Evolutionary conservation across 2,113 vertebrate genomes (phyloP), one percentile per base, ranked within the genome.

Genomic region (Tautogolabrus adspersus): DNA sequence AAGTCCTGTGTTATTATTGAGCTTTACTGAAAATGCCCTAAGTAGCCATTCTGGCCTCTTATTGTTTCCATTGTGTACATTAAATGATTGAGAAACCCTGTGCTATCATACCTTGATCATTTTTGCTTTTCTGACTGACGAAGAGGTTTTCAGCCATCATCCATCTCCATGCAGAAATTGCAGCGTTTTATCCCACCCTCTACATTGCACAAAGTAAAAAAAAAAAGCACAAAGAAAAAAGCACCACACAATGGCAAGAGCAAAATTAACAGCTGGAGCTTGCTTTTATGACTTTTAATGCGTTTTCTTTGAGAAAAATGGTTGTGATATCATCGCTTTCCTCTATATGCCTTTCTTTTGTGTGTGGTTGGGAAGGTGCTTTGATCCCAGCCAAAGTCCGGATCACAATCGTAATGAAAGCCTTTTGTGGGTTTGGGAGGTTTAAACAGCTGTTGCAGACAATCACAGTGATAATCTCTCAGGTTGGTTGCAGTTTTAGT

Each of bases 371-470:
- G 74, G 30, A 61, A 34, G 69, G 38, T 34, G 56, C 54, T 71
- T 71, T 81, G 56, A 74, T 77, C 68, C 46, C 15, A 22, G 55
- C 34, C 40, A 60, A 68, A 56, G 52, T 57, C 58, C 52, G 55
- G 46, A 72, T 84, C 65, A 40, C 57, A 71, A 49, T 77, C 19
- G 0, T 34, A 84, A 59, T 34, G 46, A 52, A 37, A 65, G 52
- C 61, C 68, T 57, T 69, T 19, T 77, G 75, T 6, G 37, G 38
- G 62, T 60, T 59, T 2, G 7, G 18, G n/a, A 26, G 80, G 22
- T 78, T 82, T 66, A 12, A 82, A 70, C 79, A 62, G 67, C 71
- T 84, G 71, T 46, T 68, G 13, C 18, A 52, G 34, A 1, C 46
- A 49, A 63, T 60, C 30, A 15, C 52, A 4, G 12, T 22, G 23